phyloP scores from a whole-genome alignment of 1,140 invertebrate genomes.

The Pseudomyrmex dendroicus region DNA sequence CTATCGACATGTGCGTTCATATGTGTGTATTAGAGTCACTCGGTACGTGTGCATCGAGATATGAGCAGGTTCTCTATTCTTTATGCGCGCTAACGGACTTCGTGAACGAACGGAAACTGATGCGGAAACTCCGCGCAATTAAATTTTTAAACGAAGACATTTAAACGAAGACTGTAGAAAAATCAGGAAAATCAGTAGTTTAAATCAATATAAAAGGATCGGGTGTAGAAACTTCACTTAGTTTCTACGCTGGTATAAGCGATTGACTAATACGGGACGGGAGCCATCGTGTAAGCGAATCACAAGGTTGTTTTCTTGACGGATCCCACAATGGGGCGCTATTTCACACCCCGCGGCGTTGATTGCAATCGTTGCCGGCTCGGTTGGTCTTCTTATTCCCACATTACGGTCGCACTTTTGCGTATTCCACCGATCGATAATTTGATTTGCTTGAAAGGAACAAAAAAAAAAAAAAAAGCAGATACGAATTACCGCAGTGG shows the following conservation, averaged over 20 bases:
- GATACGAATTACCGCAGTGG: conserved; percentile 13
- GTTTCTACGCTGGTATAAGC: conserved; percentile 5
- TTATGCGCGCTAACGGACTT: conserved; percentile 25
- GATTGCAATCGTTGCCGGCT: conserved; percentile 41
- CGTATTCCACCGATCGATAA: conserved; percentile 46
- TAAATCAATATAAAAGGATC: background rate
- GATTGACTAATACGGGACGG: background rate
- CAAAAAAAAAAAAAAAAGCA: conserved; percentile 2
- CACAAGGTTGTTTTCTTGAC: conserved; percentile 6
- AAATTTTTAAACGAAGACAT: too few species aligned
- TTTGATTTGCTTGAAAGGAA: conserved; percentile 43
- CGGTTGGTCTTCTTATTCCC: conserved; percentile 31
- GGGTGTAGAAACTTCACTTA: background rate
- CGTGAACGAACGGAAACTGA: conserved; percentile 24
- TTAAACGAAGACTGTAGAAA: too few species aligned
- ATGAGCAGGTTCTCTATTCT: conserved; percentile 27
- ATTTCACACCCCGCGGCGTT: conserved; percentile 36
- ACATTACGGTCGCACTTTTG: conserved; percentile 40
- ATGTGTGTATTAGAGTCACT: background rate
- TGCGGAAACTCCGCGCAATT: background rate
- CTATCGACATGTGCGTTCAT: conserved; percentile 24
- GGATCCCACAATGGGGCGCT: background rate
- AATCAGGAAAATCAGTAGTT: too few species aligned
- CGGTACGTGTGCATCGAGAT: background rate
- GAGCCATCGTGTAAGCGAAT: background rate